These are phyloP conservation scores for Chloromyia formosa DNA, from an alignment of 2,888 invertebrate genomes.

Conservation along the genomic window DNA sequence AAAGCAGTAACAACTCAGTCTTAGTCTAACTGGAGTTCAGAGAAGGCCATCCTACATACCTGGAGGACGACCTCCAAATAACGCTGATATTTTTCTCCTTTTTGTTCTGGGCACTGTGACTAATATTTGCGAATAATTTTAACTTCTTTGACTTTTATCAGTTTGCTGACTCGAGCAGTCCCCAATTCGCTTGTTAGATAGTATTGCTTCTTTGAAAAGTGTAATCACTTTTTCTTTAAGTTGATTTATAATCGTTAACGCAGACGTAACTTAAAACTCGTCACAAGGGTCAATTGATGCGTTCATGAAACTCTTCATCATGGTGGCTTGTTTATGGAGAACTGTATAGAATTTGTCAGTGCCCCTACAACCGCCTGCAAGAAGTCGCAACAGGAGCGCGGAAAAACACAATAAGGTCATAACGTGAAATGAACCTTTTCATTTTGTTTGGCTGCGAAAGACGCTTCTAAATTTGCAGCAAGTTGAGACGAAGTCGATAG, in stretches of 20 bases:
- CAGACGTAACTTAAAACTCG: neutral
- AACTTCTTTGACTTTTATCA: neutral
- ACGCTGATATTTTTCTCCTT: neutral
- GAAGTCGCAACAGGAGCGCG: too few species aligned
- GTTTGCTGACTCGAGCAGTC: neutral
- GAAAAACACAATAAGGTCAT: too few species aligned
- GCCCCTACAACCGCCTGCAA: too few species aligned
- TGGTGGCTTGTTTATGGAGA: neutral
- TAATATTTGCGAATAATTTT: neutral
- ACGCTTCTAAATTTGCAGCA: too few species aligned
- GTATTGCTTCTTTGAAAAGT: neutral
- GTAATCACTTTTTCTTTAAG: neutral
- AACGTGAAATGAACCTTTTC: too few species aligned
- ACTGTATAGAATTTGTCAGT: neutral
- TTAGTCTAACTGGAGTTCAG: slow-evolving; percentile 12
- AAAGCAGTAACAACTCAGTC: too few species aligned
- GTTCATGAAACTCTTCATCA: slow-evolving; percentile 21
- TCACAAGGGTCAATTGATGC: slow-evolving; percentile 21
- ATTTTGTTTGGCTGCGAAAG: too few species aligned
- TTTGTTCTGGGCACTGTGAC: neutral
- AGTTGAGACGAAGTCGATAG: too few species aligned
- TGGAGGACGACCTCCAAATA: neutral
- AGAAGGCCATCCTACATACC: neutral
- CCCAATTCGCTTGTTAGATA: neutral
- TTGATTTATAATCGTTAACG: neutral